These are phyloP conservation scores for Wiebesia pumilae DNA, from an alignment of 1,140 invertebrate genomes.

Conservation along the genomic window DNA sequence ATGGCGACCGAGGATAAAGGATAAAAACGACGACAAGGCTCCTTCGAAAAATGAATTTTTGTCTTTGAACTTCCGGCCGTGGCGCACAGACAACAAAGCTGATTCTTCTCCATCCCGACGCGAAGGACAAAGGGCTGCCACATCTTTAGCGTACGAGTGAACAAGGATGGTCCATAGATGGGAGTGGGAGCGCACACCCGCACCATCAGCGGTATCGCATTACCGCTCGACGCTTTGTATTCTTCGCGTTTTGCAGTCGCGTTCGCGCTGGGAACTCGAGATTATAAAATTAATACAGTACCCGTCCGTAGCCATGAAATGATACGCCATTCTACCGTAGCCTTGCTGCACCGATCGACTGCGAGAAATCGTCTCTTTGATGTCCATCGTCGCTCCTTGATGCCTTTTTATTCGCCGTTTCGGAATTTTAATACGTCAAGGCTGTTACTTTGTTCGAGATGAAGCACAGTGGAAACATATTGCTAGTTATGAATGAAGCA, in stretches of 20 bases:
- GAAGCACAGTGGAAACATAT: not conserved
- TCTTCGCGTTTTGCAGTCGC: not conserved
- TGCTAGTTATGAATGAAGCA: no score
- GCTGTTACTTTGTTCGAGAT: not conserved
- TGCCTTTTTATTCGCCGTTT: not conserved
- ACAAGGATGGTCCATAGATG: not conserved
- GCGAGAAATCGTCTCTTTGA: not conserved
- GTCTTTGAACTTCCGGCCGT: constrained; percentile 24
- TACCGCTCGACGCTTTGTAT: constrained; percentile 18
- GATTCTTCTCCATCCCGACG: not conserved
- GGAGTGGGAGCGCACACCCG: not conserved
- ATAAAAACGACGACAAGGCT: no score
- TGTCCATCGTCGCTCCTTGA: not conserved
- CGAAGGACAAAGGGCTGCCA: constrained; percentile 29
- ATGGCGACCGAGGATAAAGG: not conserved
- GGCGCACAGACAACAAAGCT: constrained; percentile 54
- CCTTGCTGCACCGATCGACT: not conserved
- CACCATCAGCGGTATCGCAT: constrained; percentile 27
- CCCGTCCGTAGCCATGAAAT: not conserved
- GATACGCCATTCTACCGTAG: not conserved
- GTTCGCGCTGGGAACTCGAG: not conserved
- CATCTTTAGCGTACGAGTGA: not conserved
- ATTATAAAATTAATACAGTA: not conserved
- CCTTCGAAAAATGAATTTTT: constrained; percentile 1
- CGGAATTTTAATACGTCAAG: not conserved